Base-by-base conservation (phyloP, 2,797 vertebrate genomes). In the Alcedo quadribrachys region DNA sequence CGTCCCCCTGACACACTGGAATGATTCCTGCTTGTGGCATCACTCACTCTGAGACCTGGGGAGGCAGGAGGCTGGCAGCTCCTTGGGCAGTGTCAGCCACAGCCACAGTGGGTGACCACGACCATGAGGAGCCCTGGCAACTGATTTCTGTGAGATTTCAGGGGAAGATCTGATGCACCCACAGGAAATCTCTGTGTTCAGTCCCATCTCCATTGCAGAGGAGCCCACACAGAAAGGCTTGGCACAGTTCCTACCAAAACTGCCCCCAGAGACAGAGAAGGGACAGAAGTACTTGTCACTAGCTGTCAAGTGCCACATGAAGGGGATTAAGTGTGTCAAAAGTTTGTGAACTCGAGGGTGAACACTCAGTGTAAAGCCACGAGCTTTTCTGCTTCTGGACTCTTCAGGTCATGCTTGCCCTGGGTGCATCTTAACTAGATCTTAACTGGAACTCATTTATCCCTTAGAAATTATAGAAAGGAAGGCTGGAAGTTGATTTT, bases 371-470 rank as follows among this genome's bases (percentile, higher is more conserved):
- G 28, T 85, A 71, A 85, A 75, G 51, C 21, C 27, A 78, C 19
- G 37, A 74, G 16, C 22, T 62, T 77, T 69, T 80, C 20, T 77
- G 32, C 30, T 85, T 85, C 69, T 5, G 2, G 22, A 40, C 11
- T 66, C 46, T 45, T 30, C 51, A 46, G 60, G 55, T 68, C 46
- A 4, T 78, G 30, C 28, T 68, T 81, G 68, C 42, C 73, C 54
- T 78, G 40, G 25, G 19, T 87, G 8, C n/a, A 35, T 65, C 69
- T 85, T 77, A 89, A 50, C 37, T 55, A 82, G 62, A 15, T 22
- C 37, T 60, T 81, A 54, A 90, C 76, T 15, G 30, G 42, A 84
- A 94, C n/a, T 58, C 11, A 71, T 75, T 92, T 81, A 85, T 79
- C 42, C 71, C 19, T 69, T 53, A 66, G 80, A 75, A 91, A 82